Evolutionary conservation across 2,888 invertebrate genomes (phyloP), one percentile per base, ranked within the genome.

Genomic region (Dorcus parallelipipedus): DNA sequence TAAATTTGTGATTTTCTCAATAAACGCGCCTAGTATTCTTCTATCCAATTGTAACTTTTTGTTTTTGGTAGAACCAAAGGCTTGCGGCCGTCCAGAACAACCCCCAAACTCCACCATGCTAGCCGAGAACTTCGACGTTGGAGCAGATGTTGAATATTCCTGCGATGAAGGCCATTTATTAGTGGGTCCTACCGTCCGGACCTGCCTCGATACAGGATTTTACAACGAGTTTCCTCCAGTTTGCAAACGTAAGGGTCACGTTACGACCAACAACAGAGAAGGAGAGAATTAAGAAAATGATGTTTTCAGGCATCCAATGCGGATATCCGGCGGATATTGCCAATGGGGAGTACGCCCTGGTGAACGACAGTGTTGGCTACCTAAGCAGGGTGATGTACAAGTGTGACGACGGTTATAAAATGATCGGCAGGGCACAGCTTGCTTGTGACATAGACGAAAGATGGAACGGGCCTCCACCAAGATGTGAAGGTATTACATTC

Each of bases 201-300:
- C 90, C 17, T 95, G 95, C 66, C 83, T 94, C 45, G 90, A 94
- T 63, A 95, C 93, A 4, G 95, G 95, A 45, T 95, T 95, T 79
- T 95, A 93, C 75, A 93, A 93, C 68, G 95, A 95, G 75, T 95
- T 94, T 73, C 93, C 95, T 38, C 95, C 95, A 0, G 93, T 94
- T 45, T 95, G 95, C 78, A 92, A 93, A 86, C 87, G 95, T 95
- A 80, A 87, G 88, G 81, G 5, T 42, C 10, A 14, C 17, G 17
- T 42, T 8, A 42, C 7, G 7, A 4, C 10, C 6, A 17, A 2
- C 17, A 17, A 10, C 42, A 42, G 4, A 14, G 14, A 14, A 14
- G 14, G 42, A 26, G 26, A 26, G 4, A 26, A 3, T 43, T 33
- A 17, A 23, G 9, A 43, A 8, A 5, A 43, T 23, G 33, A 52